Evolutionary conservation across 2,888 invertebrate species (phyloP), one percentile per base, ranked within the genome.

Genomic region (Schrankia costaestrigalis): DNA sequence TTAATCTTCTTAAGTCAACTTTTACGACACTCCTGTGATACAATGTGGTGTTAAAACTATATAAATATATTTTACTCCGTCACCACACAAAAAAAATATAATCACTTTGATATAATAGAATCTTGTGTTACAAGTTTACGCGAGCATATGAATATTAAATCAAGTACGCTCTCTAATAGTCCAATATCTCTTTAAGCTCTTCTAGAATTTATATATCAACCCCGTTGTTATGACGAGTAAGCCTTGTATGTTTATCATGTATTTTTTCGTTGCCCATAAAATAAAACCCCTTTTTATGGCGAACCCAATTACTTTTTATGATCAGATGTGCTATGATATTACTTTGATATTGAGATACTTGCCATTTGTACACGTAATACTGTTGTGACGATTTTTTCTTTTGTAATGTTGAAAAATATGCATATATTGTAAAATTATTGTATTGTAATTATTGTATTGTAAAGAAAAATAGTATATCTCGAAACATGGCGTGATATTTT

Each of bases 281-380:
- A 80, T 82, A 80, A 78, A 78, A 83, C 74, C 83, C 80, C 82
- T 76, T 83, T 83, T 85, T 83, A 84, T 76, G 66, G 77, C 71
- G 70, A 67, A 81, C 79, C 84, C 86, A 85, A 86, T 86, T 86
- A 86, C 83, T 75, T 86, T 86, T 86, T 85, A 86, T 67, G 79
- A 73, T 71, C 73, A 75, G 77, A 80, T 78, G 77, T 77, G 67
- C 77, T 61, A 58, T 72, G 72, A 77, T 81, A 81, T 72, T 58
- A 67, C 69, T 71, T 69, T 70, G 71, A 75, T 80, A 77, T 77
- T 60, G 69, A 69, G 70, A 78, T 69, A 66, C 70, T 72, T 69
- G 69, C 70, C 63, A 73, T 75, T 76, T 63, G 63, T 68, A 63
- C 58, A 61, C 50, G 57, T 59, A 51, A 62, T 63, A 63, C 50